Base-by-base conservation (phyloP, 2,113 vertebrate genomes). In the Corythoichthys intestinalis region DNA sequence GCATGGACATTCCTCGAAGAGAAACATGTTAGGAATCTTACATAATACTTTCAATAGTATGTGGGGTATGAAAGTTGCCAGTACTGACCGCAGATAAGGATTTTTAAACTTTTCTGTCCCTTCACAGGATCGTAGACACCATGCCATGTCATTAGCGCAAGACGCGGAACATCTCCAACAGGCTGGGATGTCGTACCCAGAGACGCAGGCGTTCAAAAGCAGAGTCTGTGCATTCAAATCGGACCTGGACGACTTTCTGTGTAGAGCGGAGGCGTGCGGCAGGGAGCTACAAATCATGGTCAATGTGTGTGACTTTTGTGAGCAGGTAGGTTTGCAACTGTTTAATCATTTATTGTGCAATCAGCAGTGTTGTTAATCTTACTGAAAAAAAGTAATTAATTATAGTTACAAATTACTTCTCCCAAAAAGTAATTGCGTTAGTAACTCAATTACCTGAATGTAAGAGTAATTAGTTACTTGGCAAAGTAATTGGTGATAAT, bases 261-360 rank as follows among this genome's bases (percentile, higher is more conserved):
- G 91, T 78, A 88, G 91, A 0, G 91, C 93, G 1, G 93, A 96
- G 75, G 86, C 83, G 20, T 93, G 92, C 1, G 93, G 89, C 76
- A 82, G 84, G 0, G 94, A 96, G 83, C 86, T 78, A 76, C 92
- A 94, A 80, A 89, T 92, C 2, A 91, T 92, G 77, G 86, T 84
- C n/a, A 89, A 90, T 10, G 90, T 98, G 0, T 66, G 89, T 44
- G 68, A 10, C n/a, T 96, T 95, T 87, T 94, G 91, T 88, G 89
- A 90, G 81, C 91, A 95, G 95, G 96, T 96, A 73, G 61, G 90
- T 71, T 4, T 35, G 1, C 58, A 13, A 47, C 60, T 1, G 6
- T 3, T 15, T 28, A 28, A 1, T 28, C 20, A 28, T 35, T 69
- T 58, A 59, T 59, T 38, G 35, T 13, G 35, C 57, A 59, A 37